Evolutionary conservation across 2,888 invertebrate species (phyloP).

Genomic region (Alcis repandata): DNA sequence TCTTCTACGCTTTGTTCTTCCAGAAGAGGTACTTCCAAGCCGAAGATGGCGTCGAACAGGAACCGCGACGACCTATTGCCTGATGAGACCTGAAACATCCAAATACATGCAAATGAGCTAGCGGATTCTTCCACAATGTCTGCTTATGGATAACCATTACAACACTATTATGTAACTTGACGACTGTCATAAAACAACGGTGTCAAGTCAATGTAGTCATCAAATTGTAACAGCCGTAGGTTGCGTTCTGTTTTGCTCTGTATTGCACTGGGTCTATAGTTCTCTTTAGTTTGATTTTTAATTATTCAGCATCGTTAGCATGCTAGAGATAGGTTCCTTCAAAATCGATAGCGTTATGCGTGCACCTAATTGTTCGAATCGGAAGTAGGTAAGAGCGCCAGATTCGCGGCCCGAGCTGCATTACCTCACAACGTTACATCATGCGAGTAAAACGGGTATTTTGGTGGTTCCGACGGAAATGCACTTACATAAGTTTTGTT

Average conservation of each 20-base stretch:
- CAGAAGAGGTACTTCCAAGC: slow-evolving; percentile 86
- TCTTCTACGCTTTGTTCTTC: slow-evolving; percentile 87
- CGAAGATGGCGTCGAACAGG: slow-evolving; percentile 91
- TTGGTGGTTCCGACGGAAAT: slow-evolving; percentile 64
- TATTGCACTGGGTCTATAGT: neutral
- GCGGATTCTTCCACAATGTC: slow-evolving; percentile 13
- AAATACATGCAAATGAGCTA: slow-evolving; percentile 6
- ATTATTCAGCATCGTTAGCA: neutral
- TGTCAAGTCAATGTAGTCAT: slow-evolving; percentile 24
- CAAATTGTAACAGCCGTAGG: neutral
- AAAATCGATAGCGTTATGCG: slow-evolving; percentile 9
- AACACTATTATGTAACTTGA: slow-evolving; percentile 20
- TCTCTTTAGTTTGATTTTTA: neutral
- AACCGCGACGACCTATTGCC: slow-evolving; percentile 88
- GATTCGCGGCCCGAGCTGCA: slow-evolving; percentile 44
- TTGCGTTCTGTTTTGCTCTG: neutral
- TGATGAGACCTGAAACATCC: slow-evolving; percentile 69
- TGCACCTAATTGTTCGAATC: slow-evolving; percentile 40
- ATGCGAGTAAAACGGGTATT: slow-evolving; percentile 52
- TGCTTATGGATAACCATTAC: slow-evolving; percentile 7
- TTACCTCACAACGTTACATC: slow-evolving; percentile 52
- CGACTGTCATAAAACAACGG: slow-evolving; percentile 17
- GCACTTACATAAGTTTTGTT: slow-evolving; percentile 80
- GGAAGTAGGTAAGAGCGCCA: slow-evolving; percentile 58
- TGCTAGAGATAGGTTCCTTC: neutral